Conservation (phyloP, 2,888 invertebrate species). For the Doris montereyensis region DNA sequence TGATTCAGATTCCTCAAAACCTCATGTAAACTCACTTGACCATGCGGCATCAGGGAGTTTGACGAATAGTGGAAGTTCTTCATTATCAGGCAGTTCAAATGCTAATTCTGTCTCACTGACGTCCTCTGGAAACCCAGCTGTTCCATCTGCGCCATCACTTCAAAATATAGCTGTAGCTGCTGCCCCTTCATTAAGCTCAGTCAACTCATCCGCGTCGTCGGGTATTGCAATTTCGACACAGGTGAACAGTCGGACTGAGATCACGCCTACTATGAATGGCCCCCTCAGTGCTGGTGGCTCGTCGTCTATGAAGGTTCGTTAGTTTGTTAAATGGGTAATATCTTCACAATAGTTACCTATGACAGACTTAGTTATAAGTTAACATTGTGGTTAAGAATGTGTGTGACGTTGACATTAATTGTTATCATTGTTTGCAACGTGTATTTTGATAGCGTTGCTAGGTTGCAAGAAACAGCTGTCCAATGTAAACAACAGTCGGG, state of each 20-base stretch:
- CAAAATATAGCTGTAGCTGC: slow-evolving; percentile 46
- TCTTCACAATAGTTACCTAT: too few relatives aligned
- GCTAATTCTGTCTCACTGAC: slow-evolving; percentile 65
- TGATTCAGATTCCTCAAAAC: slow-evolving; percentile 65
- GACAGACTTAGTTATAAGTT: too few relatives aligned
- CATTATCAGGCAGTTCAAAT: slow-evolving; percentile 49
- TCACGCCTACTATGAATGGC: slow-evolving; percentile 74
- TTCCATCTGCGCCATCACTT: slow-evolving; percentile 77
- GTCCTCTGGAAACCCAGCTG: slow-evolving; percentile 71
- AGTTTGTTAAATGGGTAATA: too few relatives aligned
- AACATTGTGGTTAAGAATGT: too few relatives aligned
- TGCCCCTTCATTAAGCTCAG: slow-evolving; percentile 49
- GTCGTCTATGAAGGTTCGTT: slow-evolving; percentile 28
- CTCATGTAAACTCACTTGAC: slow-evolving; percentile 65
- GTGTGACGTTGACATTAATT: too few relatives aligned
- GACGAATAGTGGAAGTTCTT: slow-evolving; percentile 70
- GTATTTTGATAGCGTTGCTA: too few relatives aligned
- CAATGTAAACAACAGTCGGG: too few relatives aligned
- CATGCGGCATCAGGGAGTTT: slow-evolving; percentile 58
- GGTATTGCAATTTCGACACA: slow-evolving; percentile 44
- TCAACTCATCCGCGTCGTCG: slow-evolving; percentile 54
- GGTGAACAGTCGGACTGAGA: slow-evolving; percentile 51
- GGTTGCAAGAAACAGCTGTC: too few relatives aligned
- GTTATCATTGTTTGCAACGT: too few relatives aligned
- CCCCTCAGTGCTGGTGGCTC: slow-evolving; percentile 70